These are phyloP conservation scores for Microcaecilia unicolor DNA, from an alignment of 2,797 vertebrate species.

Conservation along the genomic window DNA sequence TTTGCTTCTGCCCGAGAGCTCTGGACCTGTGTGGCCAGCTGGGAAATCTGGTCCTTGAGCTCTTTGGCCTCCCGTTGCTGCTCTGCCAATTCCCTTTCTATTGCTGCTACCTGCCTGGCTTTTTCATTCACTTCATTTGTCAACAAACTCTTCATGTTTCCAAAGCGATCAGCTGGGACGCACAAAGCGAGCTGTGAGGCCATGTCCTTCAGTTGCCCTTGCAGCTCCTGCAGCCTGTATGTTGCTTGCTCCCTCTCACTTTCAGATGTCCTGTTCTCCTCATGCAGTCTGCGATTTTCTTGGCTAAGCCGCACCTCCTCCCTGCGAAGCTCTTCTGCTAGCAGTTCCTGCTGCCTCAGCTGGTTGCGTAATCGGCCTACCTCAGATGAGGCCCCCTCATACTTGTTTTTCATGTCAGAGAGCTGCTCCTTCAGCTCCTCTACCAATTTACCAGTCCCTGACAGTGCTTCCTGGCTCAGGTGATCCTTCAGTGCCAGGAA, in stretches of 20 bases:
- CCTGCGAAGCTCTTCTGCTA: constrained; percentile 77
- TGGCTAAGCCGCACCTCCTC: constrained; percentile 70
- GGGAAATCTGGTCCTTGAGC: neutral
- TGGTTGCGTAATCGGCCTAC: constrained; percentile 84
- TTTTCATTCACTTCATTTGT: constrained; percentile 75
- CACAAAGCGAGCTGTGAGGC: constrained; percentile 40
- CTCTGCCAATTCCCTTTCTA: constrained; percentile 63
- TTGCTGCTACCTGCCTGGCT: constrained; percentile 62
- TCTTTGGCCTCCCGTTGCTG: neutral
- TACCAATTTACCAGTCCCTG: constrained; percentile 35
- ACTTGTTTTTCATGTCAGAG: constrained; percentile 77
- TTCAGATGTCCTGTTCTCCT: constrained; percentile 53
- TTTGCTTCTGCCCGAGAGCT: constrained; percentile 3
- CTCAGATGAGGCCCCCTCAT: constrained; percentile 84
- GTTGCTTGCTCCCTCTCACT: constrained; percentile 58
- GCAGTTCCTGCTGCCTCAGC: constrained; percentile 79
- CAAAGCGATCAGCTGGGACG: constrained; percentile 73
- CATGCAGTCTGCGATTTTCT: constrained; percentile 68
- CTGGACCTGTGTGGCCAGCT: neutral
- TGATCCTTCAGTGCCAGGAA: constrained; percentile 91
- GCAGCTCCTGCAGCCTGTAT: constrained; percentile 42
- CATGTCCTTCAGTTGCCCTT: constrained; percentile 61
- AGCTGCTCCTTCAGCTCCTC: constrained; percentile 84
- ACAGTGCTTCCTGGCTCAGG: constrained; percentile 46
- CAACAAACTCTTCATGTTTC: constrained; percentile 80